Conservation (phyloP, 2,797 vertebrate species). For the Microctenopoma steveboyesi region DNA sequence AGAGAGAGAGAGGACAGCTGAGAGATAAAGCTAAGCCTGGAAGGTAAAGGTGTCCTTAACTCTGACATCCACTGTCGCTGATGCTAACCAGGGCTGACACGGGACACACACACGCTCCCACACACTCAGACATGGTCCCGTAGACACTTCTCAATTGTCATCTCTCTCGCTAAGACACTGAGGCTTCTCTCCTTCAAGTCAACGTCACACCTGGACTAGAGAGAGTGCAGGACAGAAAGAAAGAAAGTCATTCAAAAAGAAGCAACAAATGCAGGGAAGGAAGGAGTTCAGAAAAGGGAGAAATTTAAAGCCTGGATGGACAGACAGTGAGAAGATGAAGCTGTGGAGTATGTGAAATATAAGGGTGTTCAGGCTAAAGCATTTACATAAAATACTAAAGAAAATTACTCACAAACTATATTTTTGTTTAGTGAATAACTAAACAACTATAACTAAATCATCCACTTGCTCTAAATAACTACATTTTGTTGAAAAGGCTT, state of each 20-base stretch:
- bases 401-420: no score
- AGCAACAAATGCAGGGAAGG: neutral
- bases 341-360: neutral
- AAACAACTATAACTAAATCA: no score
- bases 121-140: conserved; percentile 53
- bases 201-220: conserved; percentile 49
- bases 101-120: conserved; percentile 19
- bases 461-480: no score
- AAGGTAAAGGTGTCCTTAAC: conserved; percentile 82
- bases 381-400: no score
- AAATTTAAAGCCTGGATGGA: conserved; percentile 3
- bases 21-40: conserved; percentile 73
- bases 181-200: conserved; percentile 40
- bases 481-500: no score
- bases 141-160: conserved; percentile 59
- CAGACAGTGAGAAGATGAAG: conserved; percentile 20
- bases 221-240: conserved; percentile 25
- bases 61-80: conserved; percentile 63
- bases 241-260: neutral
- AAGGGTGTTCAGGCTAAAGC: no score
- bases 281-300: neutral
- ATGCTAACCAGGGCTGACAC: conserved; percentile 71
- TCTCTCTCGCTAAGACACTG: conserved; percentile 9
- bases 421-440: no score
- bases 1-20: conserved; percentile 47